These are phyloP conservation scores for Dreissena polymorpha DNA, from an alignment of 1,140 invertebrate genomes.

Conservation along the genomic window DNA sequence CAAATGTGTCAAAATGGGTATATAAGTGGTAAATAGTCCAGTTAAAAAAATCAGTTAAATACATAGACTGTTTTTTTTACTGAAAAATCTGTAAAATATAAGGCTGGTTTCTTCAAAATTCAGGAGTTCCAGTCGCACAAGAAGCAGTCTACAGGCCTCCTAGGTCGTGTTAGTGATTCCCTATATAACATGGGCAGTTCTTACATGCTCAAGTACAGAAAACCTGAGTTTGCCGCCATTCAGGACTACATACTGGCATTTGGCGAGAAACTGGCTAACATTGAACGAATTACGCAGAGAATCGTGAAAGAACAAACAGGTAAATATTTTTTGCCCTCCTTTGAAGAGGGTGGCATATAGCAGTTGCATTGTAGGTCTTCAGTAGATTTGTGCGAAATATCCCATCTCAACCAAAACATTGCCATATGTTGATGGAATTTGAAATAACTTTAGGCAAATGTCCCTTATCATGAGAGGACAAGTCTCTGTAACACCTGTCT, in stretches of 20 bases:
- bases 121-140: conserved; percentile 86
- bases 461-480: too few species aligned
- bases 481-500: too few species aligned
- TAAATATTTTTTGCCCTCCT: conserved; percentile 61
- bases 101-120: too few species aligned
- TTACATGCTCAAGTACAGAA: conserved; percentile 83
- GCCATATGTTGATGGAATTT: too few species aligned
- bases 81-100: too few species aligned
- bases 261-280: conserved; percentile 84
- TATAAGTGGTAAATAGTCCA: too few species aligned
- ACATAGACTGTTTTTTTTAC: too few species aligned
- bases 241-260: conserved; percentile 85
- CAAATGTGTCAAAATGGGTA: too few species aligned
- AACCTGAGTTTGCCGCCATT: conserved; percentile 85
- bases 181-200: conserved; percentile 83
- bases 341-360: not conserved
- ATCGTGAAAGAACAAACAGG: conserved; percentile 86
- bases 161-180: conserved; percentile 83
- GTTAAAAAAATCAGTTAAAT: too few species aligned
- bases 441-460: too few species aligned
- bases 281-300: conserved; percentile 85
- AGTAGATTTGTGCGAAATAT: not conserved
- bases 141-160: conserved; percentile 83
- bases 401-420: not conserved
- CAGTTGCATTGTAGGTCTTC: too few species aligned